A percentile compares a stretch with the other conserved stretches of the same genome.
Evolutionary conservation across 2,888 invertebrate species (phyloP).

Genomic region (Syrphus vitripennis): DNA sequence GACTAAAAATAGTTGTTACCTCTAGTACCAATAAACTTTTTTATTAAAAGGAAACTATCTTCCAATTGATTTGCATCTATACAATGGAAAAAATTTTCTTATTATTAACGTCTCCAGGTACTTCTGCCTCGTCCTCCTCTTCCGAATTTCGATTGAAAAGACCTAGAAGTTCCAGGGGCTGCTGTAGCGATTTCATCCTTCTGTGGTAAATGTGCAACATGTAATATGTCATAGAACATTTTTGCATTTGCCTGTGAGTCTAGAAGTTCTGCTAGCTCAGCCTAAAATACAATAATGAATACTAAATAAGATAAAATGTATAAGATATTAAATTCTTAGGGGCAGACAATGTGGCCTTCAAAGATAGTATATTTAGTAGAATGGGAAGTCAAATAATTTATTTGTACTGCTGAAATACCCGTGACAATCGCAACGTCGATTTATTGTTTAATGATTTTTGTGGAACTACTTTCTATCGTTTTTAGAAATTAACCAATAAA

Average conservation of each 20-base stretch:
- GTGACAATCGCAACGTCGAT: no score
- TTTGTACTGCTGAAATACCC: no score
- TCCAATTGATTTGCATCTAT: neutral
- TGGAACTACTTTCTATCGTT: no score
- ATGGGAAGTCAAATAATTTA: no score
- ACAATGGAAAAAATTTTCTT: neutral
- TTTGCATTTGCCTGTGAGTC: constrained; percentile 88
- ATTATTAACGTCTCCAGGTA: neutral
- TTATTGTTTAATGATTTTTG: no score
- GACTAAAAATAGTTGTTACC: no score
- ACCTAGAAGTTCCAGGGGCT: constrained; percentile 7
- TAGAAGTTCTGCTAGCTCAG: constrained; percentile 86
- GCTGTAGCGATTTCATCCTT: constrained; percentile 78
- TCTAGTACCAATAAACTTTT: neutral
- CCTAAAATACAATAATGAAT: constrained; percentile 81
- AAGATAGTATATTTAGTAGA: no score
- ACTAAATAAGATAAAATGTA: neutral
- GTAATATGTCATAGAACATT: constrained; percentile 87
- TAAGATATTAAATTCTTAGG: no score
- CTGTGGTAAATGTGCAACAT: constrained; percentile 84
- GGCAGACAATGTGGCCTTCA: no score
- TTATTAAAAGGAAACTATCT: neutral
- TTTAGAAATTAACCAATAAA: no score
- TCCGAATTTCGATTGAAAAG: constrained; percentile 48
- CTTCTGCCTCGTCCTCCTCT: constrained; percentile 34